Percentiles rank a stretch among this genome's conserved stretches.
These are phyloP conservation scores for Pangasius mekongensis DNA, from an alignment of 2,797 vertebrate species.

Conservation along the genomic window DNA sequence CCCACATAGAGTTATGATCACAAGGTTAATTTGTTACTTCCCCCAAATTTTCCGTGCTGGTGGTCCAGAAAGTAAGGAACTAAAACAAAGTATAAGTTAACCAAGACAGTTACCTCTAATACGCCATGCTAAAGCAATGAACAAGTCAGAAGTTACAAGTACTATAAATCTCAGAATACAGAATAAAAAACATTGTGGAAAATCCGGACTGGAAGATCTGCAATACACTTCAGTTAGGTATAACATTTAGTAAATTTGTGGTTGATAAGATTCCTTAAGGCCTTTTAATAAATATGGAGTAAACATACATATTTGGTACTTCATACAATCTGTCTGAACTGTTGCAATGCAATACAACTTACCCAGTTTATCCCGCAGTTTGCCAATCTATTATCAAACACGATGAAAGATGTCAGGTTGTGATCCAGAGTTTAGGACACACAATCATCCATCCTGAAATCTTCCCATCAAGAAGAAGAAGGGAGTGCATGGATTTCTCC, in stretches of 20 bases:
- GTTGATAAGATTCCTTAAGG: not conserved
- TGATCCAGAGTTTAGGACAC: not conserved
- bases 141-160: not conserved
- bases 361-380: not conserved
- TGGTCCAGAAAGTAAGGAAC: not conserved
- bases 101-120: not conserved
- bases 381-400: not conserved
- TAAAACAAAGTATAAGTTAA: not conserved
- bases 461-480: not conserved
- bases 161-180: not conserved
- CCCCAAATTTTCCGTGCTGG: not conserved
- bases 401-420: not conserved
- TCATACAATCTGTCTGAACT: not conserved
- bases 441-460: not conserved
- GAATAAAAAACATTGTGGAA: not conserved
- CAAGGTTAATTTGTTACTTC: not conserved
- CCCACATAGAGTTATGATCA: not conserved
- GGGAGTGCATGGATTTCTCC: not conserved
- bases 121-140: not conserved
- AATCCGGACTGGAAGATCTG: not conserved
- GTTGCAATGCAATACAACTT: not conserved
- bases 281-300: too few species aligned
- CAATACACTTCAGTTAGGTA: not conserved
- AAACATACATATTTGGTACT: too few species aligned
- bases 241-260: not conserved